Conservation (phyloP, 2,888 invertebrate genomes). For the Drosophila falleni region DNA sequence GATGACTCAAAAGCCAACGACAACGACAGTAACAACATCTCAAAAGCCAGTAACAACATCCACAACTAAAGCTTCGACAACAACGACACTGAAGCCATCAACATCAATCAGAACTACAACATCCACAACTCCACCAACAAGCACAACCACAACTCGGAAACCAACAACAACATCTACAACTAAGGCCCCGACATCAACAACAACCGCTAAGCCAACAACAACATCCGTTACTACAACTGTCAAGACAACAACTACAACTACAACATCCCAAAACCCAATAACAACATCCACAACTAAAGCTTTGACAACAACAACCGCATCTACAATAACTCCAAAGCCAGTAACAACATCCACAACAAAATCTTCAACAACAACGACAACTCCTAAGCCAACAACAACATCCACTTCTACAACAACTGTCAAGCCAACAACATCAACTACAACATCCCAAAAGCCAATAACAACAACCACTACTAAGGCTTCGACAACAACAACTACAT, state of each 20-base stretch:
- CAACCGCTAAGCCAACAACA: constrained; percentile 4
- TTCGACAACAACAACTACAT: neutral
- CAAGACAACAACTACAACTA: neutral
- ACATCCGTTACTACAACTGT: constrained; percentile 1
- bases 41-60: constrained; percentile 10
- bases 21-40: constrained; percentile 14
- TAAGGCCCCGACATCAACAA: neutral
- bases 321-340: neutral
- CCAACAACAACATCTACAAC: neutral
- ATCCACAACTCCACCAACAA: neutral
- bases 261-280: neutral
- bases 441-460: neutral
- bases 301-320: neutral
- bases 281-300: constrained; percentile 4
- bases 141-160: neutral
- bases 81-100: neutral
- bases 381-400: constrained; percentile 1
- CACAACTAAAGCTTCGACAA: constrained; percentile 3
- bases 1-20: neutral
- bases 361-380: neutral
- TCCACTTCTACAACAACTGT: constrained; percentile 6
- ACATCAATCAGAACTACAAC: neutral
- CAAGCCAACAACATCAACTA: neutral
- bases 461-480: constrained; percentile 5
- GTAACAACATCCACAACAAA: neutral